Conservation (phyloP, 35 echinoderm and acorn worm genomes). For the Amphiura filiformis region DNA sequence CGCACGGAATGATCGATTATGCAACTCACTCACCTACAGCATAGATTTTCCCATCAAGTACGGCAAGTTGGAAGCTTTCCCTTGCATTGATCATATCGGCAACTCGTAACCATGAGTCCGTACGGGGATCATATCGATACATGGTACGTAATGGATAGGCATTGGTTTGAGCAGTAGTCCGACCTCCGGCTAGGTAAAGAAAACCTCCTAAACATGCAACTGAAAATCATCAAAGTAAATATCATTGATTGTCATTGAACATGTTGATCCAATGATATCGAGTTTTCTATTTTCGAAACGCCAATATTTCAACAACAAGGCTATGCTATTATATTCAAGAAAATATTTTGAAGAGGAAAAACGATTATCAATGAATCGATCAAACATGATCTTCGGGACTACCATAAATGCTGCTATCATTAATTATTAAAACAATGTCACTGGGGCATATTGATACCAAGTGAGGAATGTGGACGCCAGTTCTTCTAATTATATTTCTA, state of each 20-base stretch:
- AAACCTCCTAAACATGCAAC: conserved; percentile 81
- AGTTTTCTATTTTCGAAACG: too few relatives aligned
- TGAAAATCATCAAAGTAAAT: conserved; percentile 20
- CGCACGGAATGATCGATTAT: too few relatives aligned
- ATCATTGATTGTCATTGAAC: background rate
- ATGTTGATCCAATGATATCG: background rate
- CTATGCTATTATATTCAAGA: too few relatives aligned
- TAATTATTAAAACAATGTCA: too few relatives aligned
- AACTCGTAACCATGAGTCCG: conserved; percentile 75
- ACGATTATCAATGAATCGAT: too few relatives aligned
- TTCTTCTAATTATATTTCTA: too few relatives aligned
- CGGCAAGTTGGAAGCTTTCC: conserved; percentile 92
- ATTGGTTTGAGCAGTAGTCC: conserved; percentile 35
- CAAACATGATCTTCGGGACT: too few relatives aligned
- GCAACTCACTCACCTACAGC: conserved; percentile 66
- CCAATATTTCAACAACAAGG: too few relatives aligned
- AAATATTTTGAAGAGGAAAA: too few relatives aligned
- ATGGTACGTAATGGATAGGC: conserved; percentile 53
- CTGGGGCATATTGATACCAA: too few relatives aligned
- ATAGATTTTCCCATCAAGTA: conserved; percentile 77
- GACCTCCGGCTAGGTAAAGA: conserved; percentile 71
- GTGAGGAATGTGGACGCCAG: too few relatives aligned
- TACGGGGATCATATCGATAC: conserved; percentile 84
- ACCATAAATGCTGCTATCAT: too few relatives aligned
- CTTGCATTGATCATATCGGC: conserved; percentile 72